Evolutionary conservation across 92 coral and sea anemone species (phyloP).

Genomic region (Epizoanthus ramosus): DNA sequence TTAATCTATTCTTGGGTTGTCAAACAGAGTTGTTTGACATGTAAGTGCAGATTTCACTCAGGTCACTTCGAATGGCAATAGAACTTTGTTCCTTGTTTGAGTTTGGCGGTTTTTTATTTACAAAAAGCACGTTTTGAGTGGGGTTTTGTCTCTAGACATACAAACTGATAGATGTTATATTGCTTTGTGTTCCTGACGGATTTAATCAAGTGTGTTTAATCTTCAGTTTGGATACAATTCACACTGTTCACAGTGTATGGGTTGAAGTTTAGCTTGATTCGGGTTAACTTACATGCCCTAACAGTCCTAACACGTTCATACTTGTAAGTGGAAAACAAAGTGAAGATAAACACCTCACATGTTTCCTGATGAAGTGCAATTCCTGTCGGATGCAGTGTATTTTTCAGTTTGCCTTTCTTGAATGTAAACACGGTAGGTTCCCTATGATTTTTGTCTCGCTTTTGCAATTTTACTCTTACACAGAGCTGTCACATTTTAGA

Average conservation of each 20-base stretch:
- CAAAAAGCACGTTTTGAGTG: background rate
- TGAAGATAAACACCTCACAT: background rate
- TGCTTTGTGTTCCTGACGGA: background rate
- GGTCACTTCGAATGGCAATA: background rate
- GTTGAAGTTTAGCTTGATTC: slow-evolving; percentile 12
- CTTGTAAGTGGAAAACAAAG: background rate
- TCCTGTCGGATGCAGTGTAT: background rate
- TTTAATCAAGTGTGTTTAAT: slow-evolving; percentile 1
- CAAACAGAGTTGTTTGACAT: slow-evolving; percentile 26
- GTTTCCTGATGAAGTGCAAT: background rate
- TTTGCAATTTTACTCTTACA: background rate
- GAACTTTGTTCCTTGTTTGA: slow-evolving; percentile 10
- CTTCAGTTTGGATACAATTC: background rate
- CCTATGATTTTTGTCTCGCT: background rate
- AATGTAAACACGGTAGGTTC: background rate
- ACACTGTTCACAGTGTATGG: background rate
- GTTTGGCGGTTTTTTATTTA: background rate
- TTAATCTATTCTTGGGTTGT: background rate
- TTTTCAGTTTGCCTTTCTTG: background rate
- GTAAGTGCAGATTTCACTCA: background rate
- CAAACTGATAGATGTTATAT: background rate
- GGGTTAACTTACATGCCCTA: background rate
- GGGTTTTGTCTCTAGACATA: slow-evolving; percentile 8
- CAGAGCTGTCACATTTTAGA: background rate
- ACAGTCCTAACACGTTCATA: background rate